Base-by-base conservation (phyloP, 2,113 vertebrate species). In the Oreochromis tanganicae region DNA sequence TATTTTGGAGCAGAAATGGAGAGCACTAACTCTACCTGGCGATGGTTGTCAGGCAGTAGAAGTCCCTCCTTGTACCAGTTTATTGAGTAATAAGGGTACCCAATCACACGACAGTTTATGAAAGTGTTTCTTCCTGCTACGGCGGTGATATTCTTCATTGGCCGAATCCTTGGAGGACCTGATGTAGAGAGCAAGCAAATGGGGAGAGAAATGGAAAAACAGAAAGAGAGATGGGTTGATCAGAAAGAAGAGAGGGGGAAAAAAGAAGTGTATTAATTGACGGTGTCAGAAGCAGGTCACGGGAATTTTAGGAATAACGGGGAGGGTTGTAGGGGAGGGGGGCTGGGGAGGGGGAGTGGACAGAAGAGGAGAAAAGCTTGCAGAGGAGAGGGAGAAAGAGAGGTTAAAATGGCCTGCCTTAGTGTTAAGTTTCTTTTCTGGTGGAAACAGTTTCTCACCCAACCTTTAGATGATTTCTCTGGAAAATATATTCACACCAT, bases 81-180 rank as follows among this genome's bases (percentile, higher is more conserved):
- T 97, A 99, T 99, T 91, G 98, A 99, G 94, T 99, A 99, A 94
- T 99, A 99, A 0, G 99, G 99, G 92, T 99, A 99, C 80, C 99
- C 99, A 54, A 99, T 99, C 93, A 99, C 99, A 93, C 99, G 97
- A 93, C 99, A 99, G 96, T 98, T 99, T 96, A 99, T 98, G 91
- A 99, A 99, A 88, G 98, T 97, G 96, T 99, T 99, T 94, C 99
- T 97, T 90, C 99, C 99, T 17, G 98, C 99, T 54, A 99, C 97
- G 0, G 99, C 99, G 0, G 99, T 99, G 94, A 99, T 98, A 96
- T 99, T 99, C 93, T 96, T 97, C 99, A 99, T 99, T 0, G 97
- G 97, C 6, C 99, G 97, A 95, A 99, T 99, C 93, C 97, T 98
- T 21, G 99, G 99, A 75, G 98, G 96, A 55, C 99, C 99, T 99